Conservation (phyloP, 1,140 invertebrate genomes). For the Zaprionus inermis region DNA sequence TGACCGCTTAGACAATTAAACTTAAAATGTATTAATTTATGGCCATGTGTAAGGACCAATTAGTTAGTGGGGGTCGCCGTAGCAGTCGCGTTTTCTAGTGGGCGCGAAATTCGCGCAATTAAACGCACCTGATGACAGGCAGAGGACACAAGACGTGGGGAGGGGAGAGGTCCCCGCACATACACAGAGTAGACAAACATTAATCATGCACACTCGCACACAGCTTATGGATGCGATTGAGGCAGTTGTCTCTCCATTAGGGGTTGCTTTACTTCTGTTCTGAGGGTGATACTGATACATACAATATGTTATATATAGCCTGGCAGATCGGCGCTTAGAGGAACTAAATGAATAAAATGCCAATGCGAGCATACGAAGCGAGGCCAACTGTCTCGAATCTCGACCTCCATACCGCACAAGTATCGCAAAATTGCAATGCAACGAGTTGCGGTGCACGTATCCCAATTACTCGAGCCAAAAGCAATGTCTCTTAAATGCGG, state of each 20-base stretch:
- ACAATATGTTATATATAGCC: background rate
- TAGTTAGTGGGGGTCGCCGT: slow-evolving; percentile 42
- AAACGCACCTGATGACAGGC: slow-evolving; percentile 79
- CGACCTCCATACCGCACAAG: too few relatives aligned
- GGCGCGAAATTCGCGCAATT: slow-evolving; percentile 79
- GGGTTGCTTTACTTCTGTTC: slow-evolving; percentile 30
- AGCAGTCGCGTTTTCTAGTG: slow-evolving; percentile 50
- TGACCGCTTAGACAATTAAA: slow-evolving; percentile 67
- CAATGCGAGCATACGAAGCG: background rate
- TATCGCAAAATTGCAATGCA: too few relatives aligned
- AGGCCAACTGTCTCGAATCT: background rate
- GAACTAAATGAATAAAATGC: background rate
- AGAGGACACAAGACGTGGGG: background rate
- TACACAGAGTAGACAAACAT: slow-evolving; percentile 56
- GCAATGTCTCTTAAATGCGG: too few relatives aligned
- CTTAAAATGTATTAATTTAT: slow-evolving; percentile 80
- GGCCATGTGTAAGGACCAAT: slow-evolving; percentile 71
- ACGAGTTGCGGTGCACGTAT: too few relatives aligned
- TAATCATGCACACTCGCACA: slow-evolving; percentile 58
- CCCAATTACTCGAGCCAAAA: too few relatives aligned
- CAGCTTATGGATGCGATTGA: slow-evolving; percentile 66
- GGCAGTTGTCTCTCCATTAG: slow-evolving; percentile 45
- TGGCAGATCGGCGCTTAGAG: background rate
- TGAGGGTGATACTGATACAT: slow-evolving; percentile 6
- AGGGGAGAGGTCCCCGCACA: background rate